phyloP scores from a whole-genome alignment of 2,113 vertebrate genomes.

The Oceanodroma tethys region DNA sequence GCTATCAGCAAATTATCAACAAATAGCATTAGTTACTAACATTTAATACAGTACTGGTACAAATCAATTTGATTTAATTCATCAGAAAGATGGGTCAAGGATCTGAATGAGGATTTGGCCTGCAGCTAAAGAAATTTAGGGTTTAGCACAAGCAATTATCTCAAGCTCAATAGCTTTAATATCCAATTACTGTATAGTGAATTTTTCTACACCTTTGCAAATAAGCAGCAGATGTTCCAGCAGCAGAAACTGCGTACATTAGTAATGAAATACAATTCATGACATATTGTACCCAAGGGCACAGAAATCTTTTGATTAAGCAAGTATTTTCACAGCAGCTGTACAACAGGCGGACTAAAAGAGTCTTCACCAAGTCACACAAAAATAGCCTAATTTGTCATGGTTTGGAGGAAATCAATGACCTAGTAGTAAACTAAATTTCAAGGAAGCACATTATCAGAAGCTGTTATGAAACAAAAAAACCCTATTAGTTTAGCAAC shows the following conservation, averaged over 20 bases:
- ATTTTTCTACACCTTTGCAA: conserved; percentile 24
- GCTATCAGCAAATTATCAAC: neutral
- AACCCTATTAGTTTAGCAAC: neutral
- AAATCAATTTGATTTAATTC: neutral
- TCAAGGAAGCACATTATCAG: neutral
- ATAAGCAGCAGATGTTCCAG: conserved; percentile 6
- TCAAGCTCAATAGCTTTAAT: conserved; percentile 36
- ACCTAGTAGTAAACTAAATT: neutral
- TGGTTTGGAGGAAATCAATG: neutral
- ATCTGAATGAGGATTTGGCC: neutral
- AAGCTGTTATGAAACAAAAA: neutral
- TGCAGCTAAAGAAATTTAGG: neutral
- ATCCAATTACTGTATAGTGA: neutral
- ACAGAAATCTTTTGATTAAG: conserved; percentile 39
- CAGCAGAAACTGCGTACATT: neutral
- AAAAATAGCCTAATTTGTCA: neutral
- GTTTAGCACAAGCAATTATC: conserved; percentile 3
- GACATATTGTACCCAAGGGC: conserved; percentile 36
- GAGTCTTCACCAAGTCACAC: neutral
- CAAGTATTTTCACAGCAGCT: conserved; percentile 1
- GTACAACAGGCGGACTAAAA: neutral
- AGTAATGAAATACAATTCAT: conserved; percentile 24
- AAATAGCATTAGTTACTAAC: neutral
- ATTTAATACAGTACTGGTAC: neutral
- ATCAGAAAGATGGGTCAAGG: neutral